phyloP scores from a whole-genome alignment of 2,797 vertebrate genomes.

The Trichosurus vulpecula region DNA sequence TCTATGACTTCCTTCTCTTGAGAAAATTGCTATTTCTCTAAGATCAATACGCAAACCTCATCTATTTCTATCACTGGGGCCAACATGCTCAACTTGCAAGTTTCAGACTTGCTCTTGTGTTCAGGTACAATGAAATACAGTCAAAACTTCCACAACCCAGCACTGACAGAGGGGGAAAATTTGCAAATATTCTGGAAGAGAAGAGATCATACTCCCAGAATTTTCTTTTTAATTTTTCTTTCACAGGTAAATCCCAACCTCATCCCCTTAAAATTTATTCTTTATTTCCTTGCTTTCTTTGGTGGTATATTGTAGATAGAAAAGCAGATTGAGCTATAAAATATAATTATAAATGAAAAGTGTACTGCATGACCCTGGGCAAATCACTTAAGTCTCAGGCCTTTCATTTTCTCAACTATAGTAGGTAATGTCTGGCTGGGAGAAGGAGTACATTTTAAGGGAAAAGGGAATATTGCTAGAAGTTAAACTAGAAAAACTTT shows the following conservation, averaged over 20 bases:
- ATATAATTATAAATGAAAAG: background rate
- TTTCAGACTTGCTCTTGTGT: background rate
- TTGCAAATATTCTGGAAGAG: background rate
- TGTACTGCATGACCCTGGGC: background rate
- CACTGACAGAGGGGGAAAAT: background rate
- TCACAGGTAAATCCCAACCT: background rate
- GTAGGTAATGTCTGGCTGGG: background rate
- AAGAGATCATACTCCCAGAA: background rate
- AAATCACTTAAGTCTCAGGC: background rate
- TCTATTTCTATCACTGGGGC: slow-evolving; percentile 30
- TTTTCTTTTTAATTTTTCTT: background rate
- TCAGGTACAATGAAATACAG: slow-evolving; percentile 28
- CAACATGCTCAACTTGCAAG: slow-evolving; percentile 11
- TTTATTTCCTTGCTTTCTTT: background rate
- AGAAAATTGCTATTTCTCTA: slow-evolving; percentile 56
- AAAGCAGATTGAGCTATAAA: background rate
- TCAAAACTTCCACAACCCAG: background rate
- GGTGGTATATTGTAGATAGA: background rate
- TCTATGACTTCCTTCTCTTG: slow-evolving; percentile 56
- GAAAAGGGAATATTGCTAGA: background rate
- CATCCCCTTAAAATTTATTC: background rate
- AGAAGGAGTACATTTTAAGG: background rate
- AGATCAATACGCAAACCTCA: slow-evolving; percentile 48
- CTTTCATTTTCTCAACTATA: background rate
- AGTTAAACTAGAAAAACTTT: background rate